Base-by-base conservation (phyloP, 1,140 invertebrate genomes). In the Drosophila pallidifrons region DNA sequence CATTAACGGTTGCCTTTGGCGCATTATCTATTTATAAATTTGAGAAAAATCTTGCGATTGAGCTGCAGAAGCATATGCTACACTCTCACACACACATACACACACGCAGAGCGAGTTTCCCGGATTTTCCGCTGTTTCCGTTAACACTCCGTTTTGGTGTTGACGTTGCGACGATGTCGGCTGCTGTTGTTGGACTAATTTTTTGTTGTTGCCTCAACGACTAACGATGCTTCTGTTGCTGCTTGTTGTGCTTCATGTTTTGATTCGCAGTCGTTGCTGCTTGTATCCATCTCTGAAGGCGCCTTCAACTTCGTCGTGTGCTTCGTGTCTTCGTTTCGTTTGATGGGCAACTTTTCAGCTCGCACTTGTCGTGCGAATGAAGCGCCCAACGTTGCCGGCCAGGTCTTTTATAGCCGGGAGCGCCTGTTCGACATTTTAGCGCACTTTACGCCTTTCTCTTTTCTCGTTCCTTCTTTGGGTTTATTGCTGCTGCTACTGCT, bases 111-210 rank as follows among this genome's bases (percentile, higher is more conserved):
- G 5, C 46, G 49, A 52, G 59, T 54, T 60, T 52, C 64, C 51
- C 47, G 67, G 68, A 82, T 45, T 77, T 68, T 55, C 51, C 58
- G 65, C 38, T 60, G 15, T 67, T 69, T 58, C 13, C 66, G 74
- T 76, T 75, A 60, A 67, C 67, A 71, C 66, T 57, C 52, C 61
- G 58, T 81, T 57, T 67, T 30, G 49, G 43, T 13, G 64, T 75
- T 69, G 38, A 57, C 71, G 75, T 63, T 72, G 49, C 64, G 67
- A 76, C 79, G 79, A 30, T 64, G 71, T 72, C 83, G 77, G 79
- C 77, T 69, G 83, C 82, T 86, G 81, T 72, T 87, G 71, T 88
- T 86, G 67, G 72, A 86, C 82, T 86, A 86, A 86, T 87, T 79
- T 77, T 77, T 76, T 69, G 71, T 74, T 74, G 64, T 79, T 75